phyloP scores from a whole-genome alignment of 2,888 invertebrate species.

The Copidosoma aretas region DNA sequence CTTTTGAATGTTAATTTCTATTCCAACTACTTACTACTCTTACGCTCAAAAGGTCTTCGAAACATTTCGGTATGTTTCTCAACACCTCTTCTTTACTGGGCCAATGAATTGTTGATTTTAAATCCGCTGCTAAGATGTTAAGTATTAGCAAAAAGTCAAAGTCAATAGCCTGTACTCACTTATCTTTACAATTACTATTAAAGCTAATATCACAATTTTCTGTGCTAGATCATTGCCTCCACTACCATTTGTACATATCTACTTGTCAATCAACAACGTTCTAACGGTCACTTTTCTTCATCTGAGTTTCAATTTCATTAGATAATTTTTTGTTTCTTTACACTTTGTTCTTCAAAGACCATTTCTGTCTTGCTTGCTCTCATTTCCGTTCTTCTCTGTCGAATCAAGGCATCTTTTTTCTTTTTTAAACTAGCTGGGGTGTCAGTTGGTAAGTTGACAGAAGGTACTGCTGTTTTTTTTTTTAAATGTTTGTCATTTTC shows the following conservation, averaged over 20 bases:
- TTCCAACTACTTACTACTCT: conserved; percentile 49
- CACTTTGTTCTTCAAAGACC: neutral
- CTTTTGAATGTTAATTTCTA: conserved; percentile 45
- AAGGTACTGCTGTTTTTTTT: neutral
- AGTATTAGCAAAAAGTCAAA: neutral
- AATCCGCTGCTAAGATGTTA: neutral
- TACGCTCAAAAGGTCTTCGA: conserved; percentile 45
- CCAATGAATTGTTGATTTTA: conserved; percentile 12
- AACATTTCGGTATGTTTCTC: conserved; percentile 43
- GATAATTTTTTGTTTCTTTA: neutral
- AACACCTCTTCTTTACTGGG: conserved; percentile 6
- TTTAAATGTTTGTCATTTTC: too few relatives aligned
- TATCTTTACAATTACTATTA: neutral
- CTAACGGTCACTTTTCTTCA: too few relatives aligned
- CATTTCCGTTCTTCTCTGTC: neutral
- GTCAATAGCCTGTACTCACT: too few relatives aligned
- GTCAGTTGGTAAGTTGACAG: neutral
- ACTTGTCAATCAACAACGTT: too few relatives aligned
- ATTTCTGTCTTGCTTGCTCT: neutral
- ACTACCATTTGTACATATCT: too few relatives aligned
- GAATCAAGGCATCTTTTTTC: neutral
- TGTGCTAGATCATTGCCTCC: too few relatives aligned
- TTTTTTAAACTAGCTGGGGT: neutral
- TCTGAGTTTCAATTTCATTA: neutral
- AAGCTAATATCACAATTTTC: too few relatives aligned